phyloP scores from a whole-genome alignment of 2,113 vertebrate species.

The Anolis carolinensis region DNA sequence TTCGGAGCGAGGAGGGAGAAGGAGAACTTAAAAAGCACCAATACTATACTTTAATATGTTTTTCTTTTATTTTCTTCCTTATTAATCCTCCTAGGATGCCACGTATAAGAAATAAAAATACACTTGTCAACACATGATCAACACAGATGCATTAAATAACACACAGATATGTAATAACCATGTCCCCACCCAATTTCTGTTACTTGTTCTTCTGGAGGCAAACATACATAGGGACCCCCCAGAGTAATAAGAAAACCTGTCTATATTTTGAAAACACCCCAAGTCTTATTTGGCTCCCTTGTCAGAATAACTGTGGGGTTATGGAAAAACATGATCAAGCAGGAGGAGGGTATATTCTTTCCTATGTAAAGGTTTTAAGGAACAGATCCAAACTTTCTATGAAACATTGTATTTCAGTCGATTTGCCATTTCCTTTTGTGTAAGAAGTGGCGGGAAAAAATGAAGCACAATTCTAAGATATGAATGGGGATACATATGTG shows the following conservation, averaged over 20 bases:
- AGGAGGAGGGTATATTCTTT: background rate
- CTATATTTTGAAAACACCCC: constrained; percentile 55
- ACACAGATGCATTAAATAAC: constrained; percentile 47
- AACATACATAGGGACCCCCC: constrained; percentile 54
- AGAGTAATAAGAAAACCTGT: constrained; percentile 3
- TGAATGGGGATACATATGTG: constrained; percentile 31
- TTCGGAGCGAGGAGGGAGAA: background rate
- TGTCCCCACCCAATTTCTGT: constrained; percentile 26
- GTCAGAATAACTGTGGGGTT: constrained; percentile 31
- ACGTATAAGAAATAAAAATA: background rate
- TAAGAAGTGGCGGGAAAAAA: background rate
- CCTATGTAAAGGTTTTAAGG: background rate
- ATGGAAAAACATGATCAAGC: constrained; percentile 24
- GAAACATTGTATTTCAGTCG: background rate
- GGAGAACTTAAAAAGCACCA: background rate
- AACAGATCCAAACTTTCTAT: background rate
- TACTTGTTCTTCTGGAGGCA: constrained; percentile 59
- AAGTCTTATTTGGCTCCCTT: background rate
- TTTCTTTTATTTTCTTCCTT: background rate
- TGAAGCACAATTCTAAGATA: background rate
- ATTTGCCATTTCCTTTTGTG: rapidly evolving
- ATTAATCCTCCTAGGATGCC: background rate
- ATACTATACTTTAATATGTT: background rate
- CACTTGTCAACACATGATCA: background rate
- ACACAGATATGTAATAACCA: constrained; percentile 37